Percentiles rank a stretch among this genome's conserved stretches.
phyloP scores from a whole-genome alignment of 1,140 invertebrate species.

The Zaprionus camerounensis region DNA sequence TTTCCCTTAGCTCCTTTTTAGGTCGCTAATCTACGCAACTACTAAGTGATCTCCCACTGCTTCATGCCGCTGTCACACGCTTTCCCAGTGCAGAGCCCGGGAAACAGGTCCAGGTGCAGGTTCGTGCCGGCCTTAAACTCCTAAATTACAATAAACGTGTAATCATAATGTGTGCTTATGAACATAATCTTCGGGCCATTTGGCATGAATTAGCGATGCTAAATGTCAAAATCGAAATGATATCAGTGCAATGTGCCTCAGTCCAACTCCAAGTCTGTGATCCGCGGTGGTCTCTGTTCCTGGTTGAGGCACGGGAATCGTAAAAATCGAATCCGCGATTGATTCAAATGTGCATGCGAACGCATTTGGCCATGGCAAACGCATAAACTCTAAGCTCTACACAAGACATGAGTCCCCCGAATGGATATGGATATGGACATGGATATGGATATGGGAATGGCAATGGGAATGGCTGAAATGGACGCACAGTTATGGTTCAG shows the following conservation, averaged over 20 bases:
- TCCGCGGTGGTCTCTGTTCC: constrained; percentile 37
- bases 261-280: constrained; percentile 33
- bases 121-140: constrained; percentile 58
- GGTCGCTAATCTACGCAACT: constrained; percentile 39
- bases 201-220: constrained; percentile 81
- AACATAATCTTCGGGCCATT: constrained; percentile 81
- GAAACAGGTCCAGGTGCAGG: constrained; percentile 16
- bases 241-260: constrained; percentile 51
- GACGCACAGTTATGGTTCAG: constrained; percentile 39
- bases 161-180: constrained; percentile 84
- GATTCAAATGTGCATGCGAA: constrained; percentile 79
- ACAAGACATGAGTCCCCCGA: constrained; percentile 52
- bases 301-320: constrained; percentile 2
- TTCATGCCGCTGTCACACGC: constrained; percentile 32
- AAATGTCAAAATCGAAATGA: constrained; percentile 75
- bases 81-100: constrained; percentile 18
- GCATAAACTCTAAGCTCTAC: constrained; percentile 65
- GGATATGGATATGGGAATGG: constrained; percentile 18
- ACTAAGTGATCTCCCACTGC: constrained; percentile 37
- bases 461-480: constrained; percentile 35
- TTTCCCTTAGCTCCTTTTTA: constrained; percentile 48
- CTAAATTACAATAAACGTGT: constrained; percentile 84
- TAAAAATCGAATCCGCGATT: constrained; percentile 70
- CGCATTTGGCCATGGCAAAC: constrained; percentile 72
- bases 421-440: constrained; percentile 33